Percentiles rank a stretch among this genome's conserved stretches.
phyloP scores from a whole-genome alignment of 2,888 invertebrate genomes.

The Pachycephus smyrnensis region DNA sequence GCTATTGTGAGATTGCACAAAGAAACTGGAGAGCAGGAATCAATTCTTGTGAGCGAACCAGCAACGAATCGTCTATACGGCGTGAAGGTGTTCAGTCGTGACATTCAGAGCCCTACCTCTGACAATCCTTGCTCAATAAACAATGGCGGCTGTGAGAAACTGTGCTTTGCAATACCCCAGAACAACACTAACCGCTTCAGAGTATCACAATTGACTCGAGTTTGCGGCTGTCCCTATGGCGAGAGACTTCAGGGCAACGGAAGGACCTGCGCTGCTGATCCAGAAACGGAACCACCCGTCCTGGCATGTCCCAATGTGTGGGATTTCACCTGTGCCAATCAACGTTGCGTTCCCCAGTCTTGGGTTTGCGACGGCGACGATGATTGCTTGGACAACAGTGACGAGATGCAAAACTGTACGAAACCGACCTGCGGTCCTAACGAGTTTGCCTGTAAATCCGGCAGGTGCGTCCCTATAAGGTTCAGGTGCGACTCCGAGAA shows the following conservation, averaged over 20 bases:
- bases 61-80: constrained; percentile 92
- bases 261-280: constrained; percentile 80
- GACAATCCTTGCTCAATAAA: constrained; percentile 80
- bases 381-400: constrained; percentile 95
- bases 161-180: constrained; percentile 91
- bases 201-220: constrained; percentile 71
- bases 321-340: constrained; percentile 95
- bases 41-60: constrained; percentile 87
- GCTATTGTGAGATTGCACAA: constrained; percentile 93
- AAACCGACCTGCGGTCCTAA: constrained; percentile 90
- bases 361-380: constrained; percentile 98
- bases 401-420: constrained; percentile 95
- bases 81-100: constrained; percentile 87
- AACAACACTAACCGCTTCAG: constrained; percentile 63
- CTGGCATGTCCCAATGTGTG: constrained; percentile 91
- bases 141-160: constrained; percentile 93
- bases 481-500: constrained; percentile 96
- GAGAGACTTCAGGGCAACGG: constrained; percentile 82
- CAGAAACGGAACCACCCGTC: constrained; percentile 86
- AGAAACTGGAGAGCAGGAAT: constrained; percentile 87
- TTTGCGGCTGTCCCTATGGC: constrained; percentile 94
- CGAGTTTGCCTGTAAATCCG: constrained; percentile 94
- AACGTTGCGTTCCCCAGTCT: constrained; percentile 88
- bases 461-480: constrained; percentile 91
- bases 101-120: constrained; percentile 77